Evolutionary conservation across 2,888 invertebrate genomes (phyloP), one percentile per base, ranked within the genome.

Genomic region (Pseudoips prasinana): DNA sequence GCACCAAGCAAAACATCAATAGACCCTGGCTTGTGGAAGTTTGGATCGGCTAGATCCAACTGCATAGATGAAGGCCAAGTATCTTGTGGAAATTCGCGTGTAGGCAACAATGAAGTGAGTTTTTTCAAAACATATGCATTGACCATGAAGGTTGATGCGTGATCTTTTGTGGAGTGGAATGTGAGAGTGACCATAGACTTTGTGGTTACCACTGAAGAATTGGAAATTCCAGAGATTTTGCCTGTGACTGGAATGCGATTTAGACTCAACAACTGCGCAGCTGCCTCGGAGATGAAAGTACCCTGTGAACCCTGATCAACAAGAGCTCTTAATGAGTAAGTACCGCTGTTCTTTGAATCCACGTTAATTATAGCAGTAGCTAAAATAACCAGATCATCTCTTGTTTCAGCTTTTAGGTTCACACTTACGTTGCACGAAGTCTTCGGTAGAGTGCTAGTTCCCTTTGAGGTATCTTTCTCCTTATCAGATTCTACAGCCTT

Each of bases 221-320:
- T 41, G 6, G 39, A 45, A n/a, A 49, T 39, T 22, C 49, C 51
- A 35, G 41, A 26, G 10, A 51, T 34, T 31, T 40, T 50, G 25
- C 47, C 48, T n/a, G n/a, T n/a, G n/a, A n/a, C n/a, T 25, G 43
- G 22, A 23, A 10, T 28, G 4, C 45, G 33, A 6, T 45, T 22
- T 9, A 54, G 33, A 17, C 38, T 31, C 3, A 51, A 19, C 1
- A 49, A 7, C 23, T 52, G 47, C 9, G 39, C 23, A 19, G 41
- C 35, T 10, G 30, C 33, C 33, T 54, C 48, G 0, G 45, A 25
- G 1, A 54, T 39, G 19, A 50, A 50, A 5, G 46, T 44, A 6
- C 29, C 54, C 24, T 54, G 46, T 1, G 55, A 54, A 7, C 50
- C 53, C 8, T 30, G 54, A 34, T 50, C 53, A 9, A 47, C 11